Percentiles rank a stretch among this genome's conserved stretches.
Conservation (phyloP, 2,113 vertebrate species). For the Epinephelus moara region DNA sequence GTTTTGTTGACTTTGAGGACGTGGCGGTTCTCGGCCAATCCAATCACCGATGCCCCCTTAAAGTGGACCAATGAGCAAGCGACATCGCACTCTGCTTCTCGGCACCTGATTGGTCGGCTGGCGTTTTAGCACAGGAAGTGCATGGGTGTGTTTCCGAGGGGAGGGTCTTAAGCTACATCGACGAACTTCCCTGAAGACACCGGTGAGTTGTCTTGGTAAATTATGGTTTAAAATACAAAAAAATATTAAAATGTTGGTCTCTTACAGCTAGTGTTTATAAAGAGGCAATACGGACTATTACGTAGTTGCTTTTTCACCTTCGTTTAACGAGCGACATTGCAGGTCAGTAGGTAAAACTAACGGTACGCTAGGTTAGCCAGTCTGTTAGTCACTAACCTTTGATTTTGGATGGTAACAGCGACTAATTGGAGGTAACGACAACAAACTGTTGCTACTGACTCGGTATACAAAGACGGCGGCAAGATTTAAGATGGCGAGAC, state of each 20-base stretch:
- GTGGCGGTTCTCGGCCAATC: conserved; percentile 87
- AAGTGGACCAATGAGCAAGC: conserved; percentile 80
- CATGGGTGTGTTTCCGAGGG: conserved; percentile 80
- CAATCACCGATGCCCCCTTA: conserved; percentile 64
- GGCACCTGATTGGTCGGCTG: conserved; percentile 49
- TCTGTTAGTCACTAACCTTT: not conserved
- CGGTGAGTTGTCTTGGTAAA: conserved; percentile 60
- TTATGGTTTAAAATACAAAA: not conserved
- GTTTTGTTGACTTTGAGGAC: conserved; percentile 80
- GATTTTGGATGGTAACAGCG: not conserved
- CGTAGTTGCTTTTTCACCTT: accelerated
- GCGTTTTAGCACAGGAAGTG: conserved; percentile 72
- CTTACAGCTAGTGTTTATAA: not conserved
- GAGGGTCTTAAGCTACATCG: conserved; percentile 43
- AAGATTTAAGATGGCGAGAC: not conserved
- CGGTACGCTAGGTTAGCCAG: conserved; percentile 45
- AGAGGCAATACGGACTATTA: accelerated
- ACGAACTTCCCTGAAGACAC: conserved; percentile 67
- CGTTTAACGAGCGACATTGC: not conserved
- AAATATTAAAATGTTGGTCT: accelerated
- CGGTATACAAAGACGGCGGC: not conserved
- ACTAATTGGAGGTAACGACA: conserved; percentile 1
- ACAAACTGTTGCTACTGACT: not conserved
- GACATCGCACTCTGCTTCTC: conserved; percentile 65
- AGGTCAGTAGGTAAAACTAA: not conserved